These are phyloP conservation scores for Resseliella maxima DNA, from an alignment of 2,888 invertebrate species.

Conservation along the genomic window DNA sequence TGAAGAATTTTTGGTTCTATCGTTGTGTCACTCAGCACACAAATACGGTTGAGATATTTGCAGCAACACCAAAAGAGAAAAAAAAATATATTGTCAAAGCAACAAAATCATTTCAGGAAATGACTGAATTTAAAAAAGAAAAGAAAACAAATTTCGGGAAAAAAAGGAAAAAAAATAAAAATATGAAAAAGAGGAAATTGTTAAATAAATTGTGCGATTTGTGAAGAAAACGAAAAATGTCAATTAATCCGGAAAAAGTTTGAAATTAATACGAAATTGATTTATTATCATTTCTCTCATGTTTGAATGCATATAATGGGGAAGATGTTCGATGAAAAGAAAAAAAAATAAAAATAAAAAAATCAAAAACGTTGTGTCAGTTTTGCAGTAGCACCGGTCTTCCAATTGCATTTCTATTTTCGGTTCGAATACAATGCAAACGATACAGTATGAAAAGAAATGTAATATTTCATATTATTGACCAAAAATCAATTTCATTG, in stretches of 20 bases:
- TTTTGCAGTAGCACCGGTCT: constrained; percentile 32
- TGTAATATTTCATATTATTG: not conserved
- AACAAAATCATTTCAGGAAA: not conserved
- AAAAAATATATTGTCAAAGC: not conserved
- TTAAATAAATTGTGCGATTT: constrained; percentile 36
- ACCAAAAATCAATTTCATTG: not conserved
- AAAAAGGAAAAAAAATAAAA: not conserved
- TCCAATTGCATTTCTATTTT: constrained; percentile 18
- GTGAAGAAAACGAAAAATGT: not conserved
- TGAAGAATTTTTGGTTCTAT: not conserved
- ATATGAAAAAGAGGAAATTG: not conserved
- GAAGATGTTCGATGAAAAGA: no score
- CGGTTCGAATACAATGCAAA: not conserved
- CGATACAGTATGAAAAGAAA: not conserved
- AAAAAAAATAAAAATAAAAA: no score
- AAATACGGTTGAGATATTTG: constrained; percentile 15
- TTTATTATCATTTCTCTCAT: constrained; percentile 46
- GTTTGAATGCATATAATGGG: not conserved
- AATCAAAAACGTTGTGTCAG: not conserved
- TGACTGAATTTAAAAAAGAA: not conserved
- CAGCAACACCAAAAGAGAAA: not conserved
- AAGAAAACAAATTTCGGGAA: not conserved
- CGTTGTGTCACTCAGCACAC: not conserved
- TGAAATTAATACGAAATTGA: constrained; percentile 39
- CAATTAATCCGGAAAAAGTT: constrained; percentile 46